Base-by-base conservation (phyloP, 2,797 vertebrate genomes). In the Crypturellus tataupa region DNA sequence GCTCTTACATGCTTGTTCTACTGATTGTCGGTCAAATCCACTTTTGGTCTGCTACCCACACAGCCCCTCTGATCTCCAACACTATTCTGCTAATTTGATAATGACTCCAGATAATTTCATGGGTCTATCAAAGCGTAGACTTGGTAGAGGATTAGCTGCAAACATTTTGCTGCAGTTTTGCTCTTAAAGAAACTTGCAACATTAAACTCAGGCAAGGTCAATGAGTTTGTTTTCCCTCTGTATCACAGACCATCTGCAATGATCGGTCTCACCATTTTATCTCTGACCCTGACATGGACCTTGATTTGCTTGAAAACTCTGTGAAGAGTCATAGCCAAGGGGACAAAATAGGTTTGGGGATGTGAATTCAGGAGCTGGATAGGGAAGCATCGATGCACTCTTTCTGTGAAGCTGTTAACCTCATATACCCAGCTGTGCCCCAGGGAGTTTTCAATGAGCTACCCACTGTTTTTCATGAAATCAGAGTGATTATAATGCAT, bases 1-100 rank as follows among this genome's bases (percentile, higher is more conserved):
- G 58, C 64, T 90, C 70, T 67, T 64, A 47, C 39, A 27, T 12
- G 60, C 63, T 80, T 87, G 40, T 77, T 72, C 53, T 80, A 37
- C 72, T 42, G 44, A 91, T 55, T 88, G 76, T 76, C 69, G 89
- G 96, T 90, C 85, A 96, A 94, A 95, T 56, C 63, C 68, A 89
- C 59, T 83, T 91, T 64, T 80, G 92, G 56, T 88, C 33, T 80
- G 85, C 89, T 87, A 62, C 88, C 89, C 64, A 95, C 89, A 70
- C 47, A 77, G 63, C 83, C 73, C 44, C 46, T 72, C 85, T 77
- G 64, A 70, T 87, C 64, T 86, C 78, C 2, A 1, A 9, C 73
- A 75, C 37, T 39, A 12, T 29, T 88, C 14, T 42, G 35, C 71
- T 80, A 84, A 65, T 71, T 78, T 82, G 77, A 70, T 84, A 82